Percentiles rank a stretch among this genome's conserved stretches.
Conservation (phyloP, 2,797 vertebrate genomes). For the Chrysolophus pictus region DNA sequence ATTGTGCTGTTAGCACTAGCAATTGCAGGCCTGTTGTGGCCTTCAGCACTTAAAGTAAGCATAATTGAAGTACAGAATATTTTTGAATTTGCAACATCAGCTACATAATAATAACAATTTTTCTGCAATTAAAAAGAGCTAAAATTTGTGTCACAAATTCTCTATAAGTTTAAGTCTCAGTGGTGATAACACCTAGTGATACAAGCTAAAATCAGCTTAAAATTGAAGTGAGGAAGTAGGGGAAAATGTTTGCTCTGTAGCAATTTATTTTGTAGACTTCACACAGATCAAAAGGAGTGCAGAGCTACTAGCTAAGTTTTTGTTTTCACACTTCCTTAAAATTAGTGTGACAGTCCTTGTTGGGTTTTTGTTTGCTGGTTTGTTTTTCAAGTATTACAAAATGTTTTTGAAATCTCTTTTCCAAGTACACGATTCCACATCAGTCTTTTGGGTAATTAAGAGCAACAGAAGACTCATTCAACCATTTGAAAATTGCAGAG, state of each 20-base stretch:
- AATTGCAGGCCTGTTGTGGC: constrained; percentile 73
- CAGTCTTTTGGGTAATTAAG: background rate
- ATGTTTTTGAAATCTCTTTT: background rate
- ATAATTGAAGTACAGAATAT: constrained; percentile 76
- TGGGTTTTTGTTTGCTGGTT: too few relatives aligned
- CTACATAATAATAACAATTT: constrained; percentile 57
- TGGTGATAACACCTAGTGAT: background rate
- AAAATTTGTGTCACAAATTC: constrained; percentile 39
- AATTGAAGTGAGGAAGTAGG: background rate
- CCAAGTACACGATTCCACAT: background rate
- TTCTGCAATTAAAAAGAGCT: constrained; percentile 55
- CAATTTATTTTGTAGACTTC: background rate
- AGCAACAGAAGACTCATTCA: background rate
- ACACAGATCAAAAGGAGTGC: background rate
- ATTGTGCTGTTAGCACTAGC: constrained; percentile 71
- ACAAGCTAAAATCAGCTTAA: background rate
- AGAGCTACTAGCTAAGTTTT: background rate
- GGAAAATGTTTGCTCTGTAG: accelerated
- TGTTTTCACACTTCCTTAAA: background rate
- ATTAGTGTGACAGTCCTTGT: too few relatives aligned
- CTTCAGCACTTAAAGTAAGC: constrained; percentile 77
- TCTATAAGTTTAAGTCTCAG: background rate
- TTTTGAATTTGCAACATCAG: constrained; percentile 67
- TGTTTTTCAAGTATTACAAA: background rate
- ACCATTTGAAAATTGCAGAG: accelerated